Conservation (phyloP, 2,113 vertebrate genomes). For the Pica pica region DNA sequence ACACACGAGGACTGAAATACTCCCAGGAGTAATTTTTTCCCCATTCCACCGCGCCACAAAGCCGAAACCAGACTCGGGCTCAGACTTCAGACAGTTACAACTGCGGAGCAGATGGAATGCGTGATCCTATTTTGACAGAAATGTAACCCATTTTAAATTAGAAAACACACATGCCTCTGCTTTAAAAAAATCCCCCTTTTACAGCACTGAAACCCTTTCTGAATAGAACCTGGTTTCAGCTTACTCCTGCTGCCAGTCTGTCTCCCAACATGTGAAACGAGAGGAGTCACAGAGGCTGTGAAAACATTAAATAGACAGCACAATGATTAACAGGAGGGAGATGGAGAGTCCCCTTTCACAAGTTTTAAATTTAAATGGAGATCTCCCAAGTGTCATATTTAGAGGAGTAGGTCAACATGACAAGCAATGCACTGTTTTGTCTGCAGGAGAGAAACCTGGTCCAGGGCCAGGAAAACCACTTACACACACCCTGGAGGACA, state of each 20-base stretch:
- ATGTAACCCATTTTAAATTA: constrained; percentile 74
- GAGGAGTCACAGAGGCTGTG: constrained; percentile 72
- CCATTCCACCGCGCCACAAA: constrained; percentile 30
- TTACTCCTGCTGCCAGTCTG: constrained; percentile 84
- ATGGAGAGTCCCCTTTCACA: background rate
- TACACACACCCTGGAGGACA: background rate
- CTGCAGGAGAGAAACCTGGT: background rate
- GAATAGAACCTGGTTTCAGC: constrained; percentile 72
- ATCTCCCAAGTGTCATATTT: constrained; percentile 26
- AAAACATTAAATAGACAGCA: constrained; percentile 73
- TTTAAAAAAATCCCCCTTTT: constrained; percentile 35
- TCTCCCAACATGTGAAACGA: constrained; percentile 66
- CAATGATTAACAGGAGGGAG: constrained; percentile 62
- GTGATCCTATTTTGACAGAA: constrained; percentile 70
- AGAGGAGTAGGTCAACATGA: background rate
- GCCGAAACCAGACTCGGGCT: constrained; percentile 55
- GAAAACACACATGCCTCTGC: constrained; percentile 52
- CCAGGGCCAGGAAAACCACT: background rate
- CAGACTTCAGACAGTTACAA: constrained; percentile 43
- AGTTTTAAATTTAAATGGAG: constrained; percentile 49
- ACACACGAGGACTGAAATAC: background rate
- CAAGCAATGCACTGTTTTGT: constrained; percentile 10
- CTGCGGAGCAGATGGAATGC: constrained; percentile 58
- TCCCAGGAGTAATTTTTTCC: constrained; percentile 47
- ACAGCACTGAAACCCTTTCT: constrained; percentile 3